Conservation (phyloP, 1,140 invertebrate genomes). For the Grapholita molesta region DNA sequence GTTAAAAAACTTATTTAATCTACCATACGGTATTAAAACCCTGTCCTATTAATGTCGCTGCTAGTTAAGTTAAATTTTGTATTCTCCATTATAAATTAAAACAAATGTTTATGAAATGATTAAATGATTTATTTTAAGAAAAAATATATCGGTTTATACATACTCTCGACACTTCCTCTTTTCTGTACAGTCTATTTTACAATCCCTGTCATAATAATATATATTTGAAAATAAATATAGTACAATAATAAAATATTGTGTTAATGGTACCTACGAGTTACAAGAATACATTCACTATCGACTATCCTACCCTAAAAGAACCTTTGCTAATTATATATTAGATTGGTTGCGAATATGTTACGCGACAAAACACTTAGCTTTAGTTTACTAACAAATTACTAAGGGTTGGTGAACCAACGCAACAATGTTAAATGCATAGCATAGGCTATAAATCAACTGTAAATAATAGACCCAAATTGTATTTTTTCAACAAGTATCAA, state of each 20-base stretch:
- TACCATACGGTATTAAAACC: background rate
- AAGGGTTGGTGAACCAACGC: background rate
- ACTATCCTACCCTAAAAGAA: background rate
- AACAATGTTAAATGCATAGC: background rate
- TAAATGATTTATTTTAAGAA: conserved; percentile 19
- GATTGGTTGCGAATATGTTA: background rate
- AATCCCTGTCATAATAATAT: conserved; percentile 9
- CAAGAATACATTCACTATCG: background rate
- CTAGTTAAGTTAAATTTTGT: conserved; percentile 39
- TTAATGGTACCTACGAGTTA: conserved; percentile 8
- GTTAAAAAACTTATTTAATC: background rate
- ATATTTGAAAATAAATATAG: conserved; percentile 9
- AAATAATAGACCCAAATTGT: background rate
- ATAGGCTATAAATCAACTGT: conserved; percentile 1
- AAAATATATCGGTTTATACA: conserved; percentile 7
- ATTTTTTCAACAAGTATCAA: background rate
- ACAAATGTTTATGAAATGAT: conserved; percentile 36
- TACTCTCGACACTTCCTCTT: conserved; percentile 11
- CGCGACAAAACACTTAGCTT: background rate
- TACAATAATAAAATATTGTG: conserved; percentile 8
- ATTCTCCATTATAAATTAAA: conserved; percentile 46
- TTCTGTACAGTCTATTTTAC: conserved; percentile 16
- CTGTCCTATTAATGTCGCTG: background rate
- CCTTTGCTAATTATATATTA: background rate
- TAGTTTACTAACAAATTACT: background rate